These are phyloP conservation scores for Brenthis hecate DNA, from an alignment of 2,888 invertebrate genomes.

Conservation along the genomic window DNA sequence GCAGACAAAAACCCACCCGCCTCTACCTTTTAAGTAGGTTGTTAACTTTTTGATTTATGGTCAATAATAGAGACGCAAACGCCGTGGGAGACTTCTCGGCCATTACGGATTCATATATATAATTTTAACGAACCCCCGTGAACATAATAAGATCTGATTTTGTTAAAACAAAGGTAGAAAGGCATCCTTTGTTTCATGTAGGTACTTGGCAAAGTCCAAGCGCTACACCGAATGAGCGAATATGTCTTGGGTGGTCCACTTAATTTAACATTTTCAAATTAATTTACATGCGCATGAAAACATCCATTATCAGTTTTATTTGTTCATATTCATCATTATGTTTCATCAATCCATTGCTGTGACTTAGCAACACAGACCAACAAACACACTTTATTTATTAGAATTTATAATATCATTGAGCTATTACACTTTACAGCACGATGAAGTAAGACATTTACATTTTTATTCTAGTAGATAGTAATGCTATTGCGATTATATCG, in stretches of 20 bases:
- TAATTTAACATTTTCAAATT: neutral
- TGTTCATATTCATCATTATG: too few species aligned
- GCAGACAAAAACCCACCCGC: constrained; percentile 76
- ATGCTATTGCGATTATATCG: too few species aligned
- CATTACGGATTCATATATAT: constrained; percentile 69
- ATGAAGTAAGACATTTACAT: neutral
- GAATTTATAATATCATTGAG: neutral
- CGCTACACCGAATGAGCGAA: constrained; percentile 42
- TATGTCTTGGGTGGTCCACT: constrained; percentile 61
- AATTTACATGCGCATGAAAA: neutral
- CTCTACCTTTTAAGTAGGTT: constrained; percentile 81
- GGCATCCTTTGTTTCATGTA: constrained; percentile 64
- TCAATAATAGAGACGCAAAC: constrained; percentile 81
- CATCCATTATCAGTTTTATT: neutral
- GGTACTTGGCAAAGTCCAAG: constrained; percentile 44
- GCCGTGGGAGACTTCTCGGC: constrained; percentile 78
- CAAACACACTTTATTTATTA: too few species aligned
- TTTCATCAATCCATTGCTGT: too few species aligned
- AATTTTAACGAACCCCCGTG: constrained; percentile 78
- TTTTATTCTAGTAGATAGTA: neutral
- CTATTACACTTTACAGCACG: neutral
- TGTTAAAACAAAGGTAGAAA: constrained; percentile 51
- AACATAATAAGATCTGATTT: constrained; percentile 72
- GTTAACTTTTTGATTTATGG: constrained; percentile 83
- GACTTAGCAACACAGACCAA: too few species aligned